phyloP scores from a whole-genome alignment of 2,113 vertebrate species.

The Nothoprocta pentlandii region DNA sequence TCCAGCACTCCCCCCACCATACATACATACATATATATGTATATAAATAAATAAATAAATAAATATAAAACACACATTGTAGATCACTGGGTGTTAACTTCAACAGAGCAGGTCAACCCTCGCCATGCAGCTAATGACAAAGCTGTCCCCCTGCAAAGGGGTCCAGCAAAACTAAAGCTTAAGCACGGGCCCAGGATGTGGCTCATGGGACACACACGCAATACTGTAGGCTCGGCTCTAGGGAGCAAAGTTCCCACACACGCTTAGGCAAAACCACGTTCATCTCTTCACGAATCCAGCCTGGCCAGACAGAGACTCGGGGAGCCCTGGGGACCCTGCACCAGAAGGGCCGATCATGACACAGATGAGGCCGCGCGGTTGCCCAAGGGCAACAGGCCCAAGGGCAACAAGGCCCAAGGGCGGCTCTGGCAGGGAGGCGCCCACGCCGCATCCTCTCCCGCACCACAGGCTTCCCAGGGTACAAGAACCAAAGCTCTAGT shows the following conservation, averaged over 20 bases:
- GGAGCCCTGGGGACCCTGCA: neutral
- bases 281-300: neutral
- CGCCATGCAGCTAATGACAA: neutral
- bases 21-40: no score
- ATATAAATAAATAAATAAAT: no score
- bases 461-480: neutral
- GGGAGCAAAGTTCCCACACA: rapidly evolving
- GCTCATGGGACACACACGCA: neutral
- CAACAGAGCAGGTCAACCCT: neutral
- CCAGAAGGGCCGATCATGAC: neutral
- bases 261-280: neutral
- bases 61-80: rapidly evolving
- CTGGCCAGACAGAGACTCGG: rapidly evolving
- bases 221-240: neutral
- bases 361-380: neutral
- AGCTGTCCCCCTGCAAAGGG: rapidly evolving
- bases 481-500: neutral
- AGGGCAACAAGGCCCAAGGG: no score
- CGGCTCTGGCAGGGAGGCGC: no score
- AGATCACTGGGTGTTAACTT: neutral
- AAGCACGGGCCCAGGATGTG: neutral
- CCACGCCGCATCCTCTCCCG: neutral
- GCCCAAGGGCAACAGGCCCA: no score
- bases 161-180: neutral
- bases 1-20: rapidly evolving